Conservation (phyloP, 2,888 invertebrate genomes). For the Rhabditophanes sp. region DNA sequence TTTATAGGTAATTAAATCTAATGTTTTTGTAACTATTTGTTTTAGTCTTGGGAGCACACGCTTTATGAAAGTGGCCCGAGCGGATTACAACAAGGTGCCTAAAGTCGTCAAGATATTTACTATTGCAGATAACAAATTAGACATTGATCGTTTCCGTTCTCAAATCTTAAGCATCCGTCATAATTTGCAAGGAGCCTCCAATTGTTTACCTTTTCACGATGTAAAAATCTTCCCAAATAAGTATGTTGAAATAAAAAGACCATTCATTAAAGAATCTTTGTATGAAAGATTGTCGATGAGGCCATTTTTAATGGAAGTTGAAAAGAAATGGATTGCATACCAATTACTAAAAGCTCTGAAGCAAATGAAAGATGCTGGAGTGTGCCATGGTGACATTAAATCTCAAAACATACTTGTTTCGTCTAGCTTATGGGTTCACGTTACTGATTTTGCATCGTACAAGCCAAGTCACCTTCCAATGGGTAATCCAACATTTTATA, state of each 20-base stretch:
- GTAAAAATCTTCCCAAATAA: no score
- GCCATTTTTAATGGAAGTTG: conserved; percentile 76
- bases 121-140: conserved; percentile 71
- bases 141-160: no score
- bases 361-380: conserved; percentile 72
- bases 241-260: conserved; percentile 76
- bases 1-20: no score
- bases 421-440: conserved; percentile 89
- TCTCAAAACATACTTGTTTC: conserved; percentile 89
- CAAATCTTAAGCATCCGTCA: no score
- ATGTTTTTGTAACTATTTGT: conserved; percentile 7
- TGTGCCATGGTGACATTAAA: conserved; percentile 98
- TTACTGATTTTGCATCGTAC: conserved; percentile 94
- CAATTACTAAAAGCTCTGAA: conserved; percentile 82
- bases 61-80: conserved; percentile 89
- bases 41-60: conserved; percentile 82
- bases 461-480: conserved; percentile 56
- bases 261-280: conserved; percentile 84
- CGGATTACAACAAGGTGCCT: conserved; percentile 63
- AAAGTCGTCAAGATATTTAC: conserved; percentile 96
- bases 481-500: conserved; percentile 92
- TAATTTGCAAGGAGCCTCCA: neutral
- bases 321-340: conserved; percentile 96
- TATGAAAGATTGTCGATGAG: conserved; percentile 92
- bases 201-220: conserved; percentile 1